Percentiles rank a stretch among this genome's conserved stretches.
phyloP scores from a whole-genome alignment of 2,113 vertebrate genomes.

The Centropus bengalensis region DNA sequence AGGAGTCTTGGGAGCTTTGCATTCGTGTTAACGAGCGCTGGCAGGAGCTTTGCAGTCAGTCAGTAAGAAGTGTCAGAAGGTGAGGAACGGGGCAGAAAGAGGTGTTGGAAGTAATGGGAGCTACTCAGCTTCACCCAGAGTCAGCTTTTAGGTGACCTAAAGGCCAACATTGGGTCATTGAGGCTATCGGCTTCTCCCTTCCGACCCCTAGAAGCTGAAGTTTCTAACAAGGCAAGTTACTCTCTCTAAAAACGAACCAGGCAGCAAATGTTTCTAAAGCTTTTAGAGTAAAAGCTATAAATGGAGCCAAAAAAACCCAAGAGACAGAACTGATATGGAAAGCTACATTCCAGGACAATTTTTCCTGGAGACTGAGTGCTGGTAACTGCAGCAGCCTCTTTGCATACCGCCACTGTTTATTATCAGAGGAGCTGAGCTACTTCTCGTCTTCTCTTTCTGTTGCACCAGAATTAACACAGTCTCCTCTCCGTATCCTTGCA shows the following conservation, averaged over 20 bases:
- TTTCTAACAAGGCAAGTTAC: neutral
- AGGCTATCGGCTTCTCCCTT: neutral
- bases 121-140: neutral
- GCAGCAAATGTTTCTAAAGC: neutral
- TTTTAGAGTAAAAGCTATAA: neutral
- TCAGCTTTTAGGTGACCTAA: neutral
- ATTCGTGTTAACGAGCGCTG: neutral
- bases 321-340: neutral
- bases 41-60: neutral
- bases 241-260: neutral
- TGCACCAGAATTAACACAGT: neutral
- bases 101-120: neutral
- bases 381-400: neutral
- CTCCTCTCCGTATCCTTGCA: neutral
- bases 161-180: rapidly evolving
- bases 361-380: neutral
- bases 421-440: neutral
- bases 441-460: neutral
- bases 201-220: neutral
- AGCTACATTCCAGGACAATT: neutral
- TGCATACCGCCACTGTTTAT: neutral
- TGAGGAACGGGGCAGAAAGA: neutral
- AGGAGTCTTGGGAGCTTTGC: neutral
- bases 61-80: neutral
- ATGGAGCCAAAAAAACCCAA: neutral